Conservation (phyloP, 2,888 invertebrate species). For the Metellina segmentata region DNA sequence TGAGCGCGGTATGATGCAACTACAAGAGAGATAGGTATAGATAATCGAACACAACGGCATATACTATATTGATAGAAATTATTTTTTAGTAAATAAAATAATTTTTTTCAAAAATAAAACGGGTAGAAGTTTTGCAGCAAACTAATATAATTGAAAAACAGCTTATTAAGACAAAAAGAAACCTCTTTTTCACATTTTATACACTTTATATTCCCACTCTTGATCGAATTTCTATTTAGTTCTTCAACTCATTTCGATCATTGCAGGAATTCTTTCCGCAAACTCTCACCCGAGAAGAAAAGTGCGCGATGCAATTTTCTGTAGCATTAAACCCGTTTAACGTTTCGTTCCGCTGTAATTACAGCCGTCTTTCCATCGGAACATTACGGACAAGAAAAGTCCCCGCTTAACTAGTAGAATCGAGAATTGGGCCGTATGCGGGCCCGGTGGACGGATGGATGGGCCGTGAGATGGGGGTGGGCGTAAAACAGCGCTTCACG, state of each 20-base stretch:
- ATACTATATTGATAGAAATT: no score
- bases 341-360: conserved; percentile 38
- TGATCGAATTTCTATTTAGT: neutral
- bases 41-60: no score
- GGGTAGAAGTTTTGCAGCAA: no score
- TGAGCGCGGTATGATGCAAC: no score
- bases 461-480: neutral
- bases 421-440: conserved; percentile 6
- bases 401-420: neutral
- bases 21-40: no score
- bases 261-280: neutral
- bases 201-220: no score
- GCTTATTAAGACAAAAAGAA: no score
- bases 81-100: no score
- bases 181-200: no score
- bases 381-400: conserved; percentile 32
- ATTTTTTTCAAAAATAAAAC: no score
- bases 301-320: neutral
- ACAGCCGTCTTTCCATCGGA: neutral
- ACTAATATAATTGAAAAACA: no score
- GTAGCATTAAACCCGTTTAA: conserved; percentile 21
- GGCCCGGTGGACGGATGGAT: conserved; percentile 5
- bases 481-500: conserved; percentile 12
- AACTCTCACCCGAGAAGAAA: neutral
- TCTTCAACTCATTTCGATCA: neutral